Conservation (phyloP, 1,140 invertebrate species). For the Homarus americanus region DNA sequence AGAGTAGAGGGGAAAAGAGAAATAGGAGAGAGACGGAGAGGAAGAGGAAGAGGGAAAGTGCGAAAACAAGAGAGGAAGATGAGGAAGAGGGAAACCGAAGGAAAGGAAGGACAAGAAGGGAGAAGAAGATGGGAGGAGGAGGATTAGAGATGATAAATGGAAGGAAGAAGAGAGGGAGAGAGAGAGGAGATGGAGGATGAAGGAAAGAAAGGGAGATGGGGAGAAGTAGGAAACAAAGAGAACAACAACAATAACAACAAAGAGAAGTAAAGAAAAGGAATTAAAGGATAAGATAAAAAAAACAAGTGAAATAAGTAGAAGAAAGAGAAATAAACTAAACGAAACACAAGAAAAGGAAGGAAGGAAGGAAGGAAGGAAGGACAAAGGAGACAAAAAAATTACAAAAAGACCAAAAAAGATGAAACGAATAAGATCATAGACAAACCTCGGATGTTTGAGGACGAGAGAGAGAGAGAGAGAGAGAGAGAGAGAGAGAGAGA, state of each 20-base stretch:
- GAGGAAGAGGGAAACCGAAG: not conserved
- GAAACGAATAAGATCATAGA: too few relatives aligned
- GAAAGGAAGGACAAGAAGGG: not conserved
- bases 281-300: too few relatives aligned
- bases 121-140: not conserved
- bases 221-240: too few relatives aligned
- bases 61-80: not conserved
- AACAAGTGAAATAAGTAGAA: too few relatives aligned
- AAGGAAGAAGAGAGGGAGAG: conserved; percentile 1
- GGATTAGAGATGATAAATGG: not conserved
- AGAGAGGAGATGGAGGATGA: not conserved
- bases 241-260: too few relatives aligned
- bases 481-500: not conserved
- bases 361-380: not conserved
- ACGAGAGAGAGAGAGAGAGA: not conserved
- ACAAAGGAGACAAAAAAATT: not conserved
- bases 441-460: too few relatives aligned
- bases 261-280: too few relatives aligned
- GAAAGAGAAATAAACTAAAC: too few relatives aligned
- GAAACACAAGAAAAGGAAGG: not conserved
- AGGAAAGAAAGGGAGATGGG: not conserved
- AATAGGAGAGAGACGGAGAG: not conserved
- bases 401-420: too few relatives aligned
- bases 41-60: not conserved
- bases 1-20: not conserved